Evolutionary conservation across 2,113 vertebrate species (phyloP).

Genomic region (Cephalopterus ornatus): DNA sequence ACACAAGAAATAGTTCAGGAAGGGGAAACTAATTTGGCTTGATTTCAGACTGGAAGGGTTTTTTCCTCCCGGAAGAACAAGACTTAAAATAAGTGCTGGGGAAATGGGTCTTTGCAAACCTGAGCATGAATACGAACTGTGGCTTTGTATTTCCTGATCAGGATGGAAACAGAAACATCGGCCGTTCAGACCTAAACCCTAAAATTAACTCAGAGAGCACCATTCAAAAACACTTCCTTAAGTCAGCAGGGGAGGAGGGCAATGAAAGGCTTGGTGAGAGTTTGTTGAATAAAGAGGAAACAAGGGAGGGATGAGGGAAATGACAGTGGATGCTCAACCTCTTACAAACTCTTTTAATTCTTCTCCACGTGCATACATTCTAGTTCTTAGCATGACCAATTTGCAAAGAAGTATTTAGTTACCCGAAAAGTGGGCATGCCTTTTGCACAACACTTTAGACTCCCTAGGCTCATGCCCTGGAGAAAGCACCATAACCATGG

Average conservation of each 20-base stretch:
- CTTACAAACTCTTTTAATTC: not conserved
- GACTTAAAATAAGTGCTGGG: conserved; percentile 4
- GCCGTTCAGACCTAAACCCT: conserved; percentile 18
- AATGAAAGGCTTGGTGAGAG: conserved; percentile 44
- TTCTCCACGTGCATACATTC: not conserved
- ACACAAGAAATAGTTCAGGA: conserved; percentile 17
- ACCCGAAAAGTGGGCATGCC: not conserved
- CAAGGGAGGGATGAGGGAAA: not conserved
- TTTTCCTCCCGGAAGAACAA: conserved; percentile 35
- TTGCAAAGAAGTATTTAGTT: not conserved
- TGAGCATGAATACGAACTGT: not conserved
- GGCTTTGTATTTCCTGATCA: conserved; percentile 39
- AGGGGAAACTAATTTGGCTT: conserved; percentile 34
- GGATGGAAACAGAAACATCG: conserved; percentile 22
- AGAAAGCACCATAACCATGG: not conserved
- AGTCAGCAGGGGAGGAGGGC: conserved; percentile 23
- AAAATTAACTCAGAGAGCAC: conserved; percentile 47
- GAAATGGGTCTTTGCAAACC: conserved; percentile 23
- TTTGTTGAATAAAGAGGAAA: conserved; percentile 40
- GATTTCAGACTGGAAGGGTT: not conserved
- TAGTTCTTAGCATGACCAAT: not conserved
- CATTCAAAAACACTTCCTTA: conserved; percentile 60
- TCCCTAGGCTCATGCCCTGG: not conserved
- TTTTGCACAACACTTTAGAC: not conserved
- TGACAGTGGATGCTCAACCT: not conserved